These are phyloP conservation scores for Alligator sinensis DNA, from an alignment of 2,113 vertebrate species.

Conservation along the genomic window DNA sequence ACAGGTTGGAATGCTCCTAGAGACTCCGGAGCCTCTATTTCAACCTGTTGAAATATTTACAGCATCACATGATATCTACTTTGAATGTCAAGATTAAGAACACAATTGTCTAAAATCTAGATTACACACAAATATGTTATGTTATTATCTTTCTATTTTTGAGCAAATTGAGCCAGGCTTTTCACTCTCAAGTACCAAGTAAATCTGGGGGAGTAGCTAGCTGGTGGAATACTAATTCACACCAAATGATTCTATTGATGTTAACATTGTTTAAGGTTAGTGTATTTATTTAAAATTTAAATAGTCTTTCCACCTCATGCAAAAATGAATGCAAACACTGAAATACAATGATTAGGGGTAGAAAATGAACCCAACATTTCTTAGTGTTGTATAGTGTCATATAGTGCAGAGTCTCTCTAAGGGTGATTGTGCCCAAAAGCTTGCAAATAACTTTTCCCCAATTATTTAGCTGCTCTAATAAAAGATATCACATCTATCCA, in stretches of 20 bases:
- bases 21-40: conserved; percentile 23
- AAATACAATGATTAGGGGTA: background rate
- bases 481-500: background rate
- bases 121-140: conserved; percentile 17
- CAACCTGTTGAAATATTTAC: conserved; percentile 63
- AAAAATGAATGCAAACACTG: background rate
- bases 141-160: background rate
- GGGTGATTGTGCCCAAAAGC: too few relatives aligned
- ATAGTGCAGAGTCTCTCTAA: too few relatives aligned
- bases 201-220: too few relatives aligned
- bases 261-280: background rate
- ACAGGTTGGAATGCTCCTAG: conserved; percentile 28
- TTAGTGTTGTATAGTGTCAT: too few relatives aligned
- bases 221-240: background rate
- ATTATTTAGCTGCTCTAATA: background rate
- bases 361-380: too few relatives aligned
- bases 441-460: too few relatives aligned
- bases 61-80: conserved; percentile 26
- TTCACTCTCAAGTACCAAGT: background rate
- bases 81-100: conserved; percentile 73
- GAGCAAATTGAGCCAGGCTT: background rate
- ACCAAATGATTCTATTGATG: background rate
- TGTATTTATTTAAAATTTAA: background rate
- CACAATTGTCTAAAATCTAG: conserved; percentile 64
- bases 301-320: background rate